phyloP scores from a whole-genome alignment of 2,797 vertebrate genomes.

The Oreortyx pictus region DNA sequence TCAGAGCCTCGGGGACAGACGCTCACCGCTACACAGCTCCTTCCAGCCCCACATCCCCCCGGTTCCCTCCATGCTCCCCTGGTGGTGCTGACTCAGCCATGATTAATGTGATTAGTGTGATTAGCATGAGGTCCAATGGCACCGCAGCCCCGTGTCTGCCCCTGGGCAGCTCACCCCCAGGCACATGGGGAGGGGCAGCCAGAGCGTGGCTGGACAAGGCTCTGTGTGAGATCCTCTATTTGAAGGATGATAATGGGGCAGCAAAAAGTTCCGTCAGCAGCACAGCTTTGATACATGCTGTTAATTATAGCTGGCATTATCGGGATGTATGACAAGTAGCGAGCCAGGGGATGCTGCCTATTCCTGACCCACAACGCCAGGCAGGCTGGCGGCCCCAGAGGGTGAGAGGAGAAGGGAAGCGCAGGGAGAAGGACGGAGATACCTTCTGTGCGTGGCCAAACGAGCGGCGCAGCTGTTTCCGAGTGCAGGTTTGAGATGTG shows the following conservation, averaged over 20 bases:
- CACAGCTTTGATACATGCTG: not conserved
- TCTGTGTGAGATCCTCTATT: not conserved
- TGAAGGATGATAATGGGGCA: slow-evolving; percentile 23
- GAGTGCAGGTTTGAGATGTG: not conserved
- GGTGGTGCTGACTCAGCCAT: not conserved
- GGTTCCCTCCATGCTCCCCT: too few relatives aligned
- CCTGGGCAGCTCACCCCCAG: not conserved
- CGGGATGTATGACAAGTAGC: slow-evolving; percentile 47
- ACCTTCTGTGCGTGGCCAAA: not conserved
- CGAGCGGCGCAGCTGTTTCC: slow-evolving; percentile 2
- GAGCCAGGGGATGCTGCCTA: slow-evolving; percentile 9
- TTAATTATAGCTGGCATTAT: slow-evolving; percentile 63
- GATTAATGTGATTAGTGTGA: not conserved
- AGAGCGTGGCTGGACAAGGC: not conserved
- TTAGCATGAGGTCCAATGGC: not conserved
- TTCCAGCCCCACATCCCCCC: not conserved
- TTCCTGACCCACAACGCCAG: slow-evolving; percentile 17
- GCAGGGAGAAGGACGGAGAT: slow-evolving; percentile 9
- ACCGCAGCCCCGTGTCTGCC: not conserved
- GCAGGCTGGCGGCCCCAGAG: not conserved
- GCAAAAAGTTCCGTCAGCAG: slow-evolving; percentile 33
- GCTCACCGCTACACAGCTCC: not conserved
- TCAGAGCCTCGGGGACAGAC: not conserved
- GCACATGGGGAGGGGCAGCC: not conserved
- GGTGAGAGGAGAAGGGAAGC: slow-evolving; percentile 21